Evolutionary conservation across 2,888 invertebrate genomes (phyloP).

Genomic region (Dorcus hopei): DNA sequence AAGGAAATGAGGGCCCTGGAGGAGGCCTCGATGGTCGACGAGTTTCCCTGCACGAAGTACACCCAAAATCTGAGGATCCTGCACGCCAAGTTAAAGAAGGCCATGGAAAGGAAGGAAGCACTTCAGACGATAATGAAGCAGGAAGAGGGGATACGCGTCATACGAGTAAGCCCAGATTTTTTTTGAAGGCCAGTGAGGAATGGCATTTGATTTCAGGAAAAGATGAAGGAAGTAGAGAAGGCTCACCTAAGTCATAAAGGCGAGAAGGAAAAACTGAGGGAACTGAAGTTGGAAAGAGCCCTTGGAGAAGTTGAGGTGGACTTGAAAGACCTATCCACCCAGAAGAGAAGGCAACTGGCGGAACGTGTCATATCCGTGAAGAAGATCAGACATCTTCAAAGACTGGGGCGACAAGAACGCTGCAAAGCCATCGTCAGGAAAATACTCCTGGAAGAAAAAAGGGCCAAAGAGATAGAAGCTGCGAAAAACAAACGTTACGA

Average conservation of each 20-base stretch:
- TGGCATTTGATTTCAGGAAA: constrained; percentile 7
- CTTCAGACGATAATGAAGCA: constrained; percentile 9
- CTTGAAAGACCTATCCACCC: constrained; percentile 6
- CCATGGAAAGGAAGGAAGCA: neutral
- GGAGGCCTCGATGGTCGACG: neutral
- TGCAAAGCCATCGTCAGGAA: constrained; percentile 17
- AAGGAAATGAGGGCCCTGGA: constrained; percentile 4
- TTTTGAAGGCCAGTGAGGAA: neutral
- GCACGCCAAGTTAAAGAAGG: neutral
- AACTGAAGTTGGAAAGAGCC: neutral
- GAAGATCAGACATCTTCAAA: constrained; percentile 9
- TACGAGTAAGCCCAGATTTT: constrained; percentile 12
- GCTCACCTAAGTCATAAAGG: constrained; percentile 5
- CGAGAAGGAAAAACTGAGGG: constrained; percentile 13
- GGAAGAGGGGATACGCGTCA: constrained; percentile 13
- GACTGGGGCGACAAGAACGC: constrained; percentile 11
- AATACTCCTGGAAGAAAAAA: constrained; percentile 19
- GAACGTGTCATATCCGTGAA: constrained; percentile 20
- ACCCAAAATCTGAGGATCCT: constrained; percentile 2
- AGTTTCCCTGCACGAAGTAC: constrained; percentile 4
- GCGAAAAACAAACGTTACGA: constrained; percentile 20
- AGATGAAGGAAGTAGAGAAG: constrained; percentile 14
- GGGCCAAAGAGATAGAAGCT: constrained; percentile 16
- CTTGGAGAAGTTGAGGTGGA: constrained; percentile 9
- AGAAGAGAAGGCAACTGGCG: constrained; percentile 3